Evolutionary conservation across 2,888 invertebrate genomes (phyloP).

Genomic region (Panopea generosa): DNA sequence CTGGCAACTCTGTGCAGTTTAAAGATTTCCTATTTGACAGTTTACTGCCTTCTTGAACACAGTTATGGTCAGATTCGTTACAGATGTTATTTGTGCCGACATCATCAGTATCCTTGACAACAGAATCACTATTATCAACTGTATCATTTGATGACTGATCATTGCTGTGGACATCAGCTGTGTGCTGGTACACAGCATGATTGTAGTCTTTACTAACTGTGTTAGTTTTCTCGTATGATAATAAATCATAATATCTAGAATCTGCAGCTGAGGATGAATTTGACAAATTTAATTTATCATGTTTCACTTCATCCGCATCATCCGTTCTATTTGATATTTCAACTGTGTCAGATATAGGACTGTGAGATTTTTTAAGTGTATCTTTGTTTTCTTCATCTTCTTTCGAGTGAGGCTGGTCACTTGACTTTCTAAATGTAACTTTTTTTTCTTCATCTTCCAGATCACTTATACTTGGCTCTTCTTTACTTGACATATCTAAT

Average conservation of each 20-base stretch:
- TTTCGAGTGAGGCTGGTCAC: background rate
- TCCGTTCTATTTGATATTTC: too few species aligned
- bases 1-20: too few species aligned
- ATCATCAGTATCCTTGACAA: too few species aligned
- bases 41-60: too few species aligned
- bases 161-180: constrained; percentile 21
- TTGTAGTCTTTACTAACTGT: constrained; percentile 10
- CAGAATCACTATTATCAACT: background rate
- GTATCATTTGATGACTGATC: background rate
- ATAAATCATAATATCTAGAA: constrained; percentile 24
- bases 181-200: constrained; percentile 30
- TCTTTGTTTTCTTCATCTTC: constrained; percentile 7
- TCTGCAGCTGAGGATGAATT: constrained; percentile 18
- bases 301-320: background rate
- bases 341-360: too few species aligned
- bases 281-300: background rate
- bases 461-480: constrained; percentile 42
- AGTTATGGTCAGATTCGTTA: too few species aligned
- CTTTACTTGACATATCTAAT: background rate
- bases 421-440: background rate
- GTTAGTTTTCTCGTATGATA: constrained; percentile 4
- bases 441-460: constrained; percentile 35
- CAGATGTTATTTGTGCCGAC: too few species aligned
- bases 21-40: too few species aligned
- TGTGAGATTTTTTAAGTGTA: too few species aligned